These are phyloP conservation scores for Polymixis lichenea DNA, from an alignment of 2,888 invertebrate genomes.

Conservation along the genomic window DNA sequence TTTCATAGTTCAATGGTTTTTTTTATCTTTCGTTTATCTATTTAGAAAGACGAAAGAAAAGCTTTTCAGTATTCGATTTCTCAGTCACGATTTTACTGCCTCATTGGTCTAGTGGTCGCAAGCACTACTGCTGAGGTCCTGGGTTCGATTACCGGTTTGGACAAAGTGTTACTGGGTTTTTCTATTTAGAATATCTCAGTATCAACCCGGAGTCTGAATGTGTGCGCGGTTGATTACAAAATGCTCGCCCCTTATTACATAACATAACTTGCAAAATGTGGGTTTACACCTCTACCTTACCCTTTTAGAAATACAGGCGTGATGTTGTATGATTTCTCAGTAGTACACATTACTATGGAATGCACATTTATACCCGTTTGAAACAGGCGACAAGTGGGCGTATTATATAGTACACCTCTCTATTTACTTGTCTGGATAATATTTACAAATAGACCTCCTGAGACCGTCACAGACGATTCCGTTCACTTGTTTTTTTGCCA, in stretches of 20 bases:
- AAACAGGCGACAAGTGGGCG: not conserved
- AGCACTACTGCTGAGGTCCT: not conserved
- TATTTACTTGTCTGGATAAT: not conserved
- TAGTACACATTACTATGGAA: not conserved
- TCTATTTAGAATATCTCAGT: no score
- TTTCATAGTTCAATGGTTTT: not conserved
- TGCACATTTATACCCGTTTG: not conserved
- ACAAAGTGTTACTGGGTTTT: no score
- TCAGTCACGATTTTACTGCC: not conserved
- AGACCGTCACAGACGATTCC: not conserved
- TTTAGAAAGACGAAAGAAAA: not conserved
- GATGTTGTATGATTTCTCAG: not conserved
- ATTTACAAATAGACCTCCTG: not conserved
- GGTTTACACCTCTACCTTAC: not conserved
- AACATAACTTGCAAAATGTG: not conserved
- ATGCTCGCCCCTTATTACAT: not conserved
- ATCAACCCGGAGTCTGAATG: no score
- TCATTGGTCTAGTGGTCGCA: not conserved
- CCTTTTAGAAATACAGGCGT: not conserved
- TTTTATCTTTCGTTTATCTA: not conserved
- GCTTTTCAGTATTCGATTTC: not conserved
- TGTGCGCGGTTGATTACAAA: no score
- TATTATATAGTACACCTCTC: not conserved
- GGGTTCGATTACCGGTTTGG: no score
- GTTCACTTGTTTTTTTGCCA: not conserved